Evolutionary conservation across 1,140 invertebrate species (phyloP), one percentile per base, ranked within the genome.

Genomic region (Panagrolaimus sp.): DNA sequence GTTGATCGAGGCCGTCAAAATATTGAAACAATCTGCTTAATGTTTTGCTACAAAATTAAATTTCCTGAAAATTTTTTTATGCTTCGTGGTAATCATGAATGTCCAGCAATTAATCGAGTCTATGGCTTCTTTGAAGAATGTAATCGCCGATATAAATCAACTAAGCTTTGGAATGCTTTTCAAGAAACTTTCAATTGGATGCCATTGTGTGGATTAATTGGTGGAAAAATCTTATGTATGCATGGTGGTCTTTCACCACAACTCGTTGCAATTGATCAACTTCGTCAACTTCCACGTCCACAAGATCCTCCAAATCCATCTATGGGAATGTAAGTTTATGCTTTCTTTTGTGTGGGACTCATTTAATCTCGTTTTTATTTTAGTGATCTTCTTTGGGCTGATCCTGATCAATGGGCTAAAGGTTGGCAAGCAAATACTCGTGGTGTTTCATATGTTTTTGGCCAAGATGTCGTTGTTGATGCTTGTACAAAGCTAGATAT

Each of bases 321-420:
- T 4, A 75, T 76, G n/a, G 70, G 67, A 9, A 75, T 75, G 51
- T 57, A 11, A 57, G 51, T 57, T 57, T n/a, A 9, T 20, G 0
- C 2, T 1, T 57, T 9, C 2, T 25, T 20, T 25, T n/a, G n/a
- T n/a, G n/a, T n/a, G n/a, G n/a, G n/a, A 20, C 20, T 11, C 20
- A 23, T 11, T 16, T 11, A 13, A 5, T 25, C 2, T 23, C 47
- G 9, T 48, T n/a, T 48, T 3, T 48, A 9, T 75, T 38, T 42
- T 11, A 64, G 67, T 88, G 95, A 98, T 87, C 88, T 98, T 70
- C 88, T 98, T 63, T 97, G 95, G 96, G 93, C 92, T 73, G 93
- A 96, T 88, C 93, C 93, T 95, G 27, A 74, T 61, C 47, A 67
- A 5, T 53, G 57, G 62, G 83, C 85, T 7, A 65, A 84, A 78